Evolutionary conservation across 1,140 invertebrate species (phyloP), one percentile per base, ranked within the genome.

Genomic region (Sycobia sp.): DNA sequence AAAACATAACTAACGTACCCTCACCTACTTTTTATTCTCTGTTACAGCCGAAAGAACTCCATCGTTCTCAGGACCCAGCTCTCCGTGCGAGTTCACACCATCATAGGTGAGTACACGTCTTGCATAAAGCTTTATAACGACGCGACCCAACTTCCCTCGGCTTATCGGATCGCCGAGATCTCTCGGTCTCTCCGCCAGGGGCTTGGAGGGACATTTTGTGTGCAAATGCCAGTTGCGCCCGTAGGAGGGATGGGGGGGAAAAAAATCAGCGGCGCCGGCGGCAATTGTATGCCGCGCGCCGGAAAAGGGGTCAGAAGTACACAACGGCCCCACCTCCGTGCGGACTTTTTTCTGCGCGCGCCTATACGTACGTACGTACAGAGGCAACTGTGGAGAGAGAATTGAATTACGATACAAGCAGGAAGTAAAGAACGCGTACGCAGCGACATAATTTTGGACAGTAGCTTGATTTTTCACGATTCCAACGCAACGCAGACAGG

Each of bases 21-120:
- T n/a, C n/a, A n/a, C n/a, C n/a, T n/a, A n/a, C 75, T 73, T 75
- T 74, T 81, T 76, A 79, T 85, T 77, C 22, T 83, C 74, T 84
- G 76, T 88, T 90, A 39, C 88, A 99, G 96, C 80, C 92, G 95
- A 74, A 98, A 98, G 83, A 97, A 97, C 84, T 94, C 96, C 46
- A 89, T 99, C 77, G 92, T 99, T 68, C 87, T 99, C 65, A 88
- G 97, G 73, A 98, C 96, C 34, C 96, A 99, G 80, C 86, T 99
- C 20, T 95, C 96, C 49, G 94, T 99, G 32, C 87, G 96, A 74
- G 97, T 99, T 41, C 95, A 99, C 83, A 93, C 94, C 59, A 98
- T 98, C 71, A 98, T 98, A 79, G 97, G 97, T 98, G 85, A 93
- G 91, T 85, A 32, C 10, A 25, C 27, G 5, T 96, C 98, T 85